Evolutionary conservation across 2,113 vertebrate genomes (phyloP).

Genomic region (Aphyosemion australe): DNA sequence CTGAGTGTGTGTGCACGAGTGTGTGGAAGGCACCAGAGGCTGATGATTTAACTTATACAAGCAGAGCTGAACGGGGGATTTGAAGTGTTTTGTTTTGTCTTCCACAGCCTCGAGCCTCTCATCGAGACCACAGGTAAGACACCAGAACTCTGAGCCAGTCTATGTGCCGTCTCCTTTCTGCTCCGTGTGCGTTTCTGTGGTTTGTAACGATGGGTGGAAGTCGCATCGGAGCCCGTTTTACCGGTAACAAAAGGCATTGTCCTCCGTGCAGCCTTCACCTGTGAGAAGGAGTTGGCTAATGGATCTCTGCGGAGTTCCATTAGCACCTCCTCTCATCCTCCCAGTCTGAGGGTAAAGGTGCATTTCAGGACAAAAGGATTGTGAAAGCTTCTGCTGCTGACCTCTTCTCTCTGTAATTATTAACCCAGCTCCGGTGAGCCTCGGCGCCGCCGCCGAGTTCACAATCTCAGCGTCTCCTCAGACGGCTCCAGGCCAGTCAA

Average conservation of each 20-base stretch:
- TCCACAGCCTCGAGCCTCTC: constrained; percentile 75
- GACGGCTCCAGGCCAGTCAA: neutral
- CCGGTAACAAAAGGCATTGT: constrained; percentile 28
- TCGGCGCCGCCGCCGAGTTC: neutral
- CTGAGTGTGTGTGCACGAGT: constrained; percentile 14
- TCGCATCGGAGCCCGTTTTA: constrained; percentile 18
- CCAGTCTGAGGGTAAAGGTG: constrained; percentile 24
- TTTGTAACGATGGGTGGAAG: constrained; percentile 14
- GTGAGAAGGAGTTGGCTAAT: constrained; percentile 44
- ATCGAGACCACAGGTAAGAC: constrained; percentile 79
- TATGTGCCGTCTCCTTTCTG: neutral
- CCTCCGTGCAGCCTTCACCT: constrained; percentile 28
- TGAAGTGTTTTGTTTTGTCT: constrained; percentile 53
- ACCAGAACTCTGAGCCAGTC: neutral
- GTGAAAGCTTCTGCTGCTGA: constrained; percentile 31
- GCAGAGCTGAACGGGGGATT: constrained; percentile 25
- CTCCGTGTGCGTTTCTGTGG: constrained; percentile 2
- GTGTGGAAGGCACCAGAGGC: constrained; percentile 41
- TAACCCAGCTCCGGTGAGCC: neutral
- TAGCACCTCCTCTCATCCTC: constrained; percentile 29
- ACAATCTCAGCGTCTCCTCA: constrained; percentile 6
- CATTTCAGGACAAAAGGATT: constrained; percentile 35
- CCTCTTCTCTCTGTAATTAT: constrained; percentile 38
- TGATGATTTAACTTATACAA: constrained; percentile 45
- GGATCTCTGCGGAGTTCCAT: constrained; percentile 39